Percentiles rank a stretch among this genome's conserved stretches.
Evolutionary conservation across 1,140 invertebrate genomes (phyloP).

Genomic region (Pinna nobilis): DNA sequence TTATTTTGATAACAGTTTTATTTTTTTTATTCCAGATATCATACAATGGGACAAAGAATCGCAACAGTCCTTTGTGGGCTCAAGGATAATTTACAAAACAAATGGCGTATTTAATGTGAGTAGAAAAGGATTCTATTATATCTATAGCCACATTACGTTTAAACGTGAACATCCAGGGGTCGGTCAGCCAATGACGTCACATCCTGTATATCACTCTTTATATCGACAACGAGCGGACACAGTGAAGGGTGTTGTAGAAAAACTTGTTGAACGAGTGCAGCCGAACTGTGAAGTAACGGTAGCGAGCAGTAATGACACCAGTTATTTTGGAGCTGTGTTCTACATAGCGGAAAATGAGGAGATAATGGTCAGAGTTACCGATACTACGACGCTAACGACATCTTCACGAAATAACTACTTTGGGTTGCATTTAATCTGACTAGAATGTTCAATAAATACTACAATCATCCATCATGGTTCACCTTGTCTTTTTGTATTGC

Average conservation of each 20-base stretch:
- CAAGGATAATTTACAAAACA: too few relatives aligned
- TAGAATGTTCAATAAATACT: too few relatives aligned
- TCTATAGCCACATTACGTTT: constrained; percentile 23
- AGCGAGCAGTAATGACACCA: constrained; percentile 4
- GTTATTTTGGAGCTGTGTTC: constrained; percentile 26
- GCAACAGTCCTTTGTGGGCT: too few relatives aligned
- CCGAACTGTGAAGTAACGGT: constrained; percentile 8
- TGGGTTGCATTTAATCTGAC: constrained; percentile 20
- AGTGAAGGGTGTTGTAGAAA: neutral
- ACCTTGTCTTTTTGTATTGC: too few relatives aligned
- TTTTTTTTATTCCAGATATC: too few relatives aligned
- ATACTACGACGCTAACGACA: neutral
- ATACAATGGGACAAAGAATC: too few relatives aligned
- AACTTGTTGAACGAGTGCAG: constrained; percentile 20
- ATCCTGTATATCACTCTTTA: constrained; percentile 1
- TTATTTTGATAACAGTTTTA: too few relatives aligned
- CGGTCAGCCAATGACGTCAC: neutral
- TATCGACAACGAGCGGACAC: neutral
- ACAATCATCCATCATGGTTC: too few relatives aligned
- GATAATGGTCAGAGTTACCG: constrained; percentile 13
- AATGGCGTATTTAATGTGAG: constrained; percentile 3
- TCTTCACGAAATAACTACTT: constrained; percentile 18
- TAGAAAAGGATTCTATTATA: constrained; percentile 22
- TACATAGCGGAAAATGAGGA: constrained; percentile 11
- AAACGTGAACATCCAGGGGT: neutral